Conservation (phyloP, 1,140 invertebrate species). For the Chironomus striatipennis region DNA sequence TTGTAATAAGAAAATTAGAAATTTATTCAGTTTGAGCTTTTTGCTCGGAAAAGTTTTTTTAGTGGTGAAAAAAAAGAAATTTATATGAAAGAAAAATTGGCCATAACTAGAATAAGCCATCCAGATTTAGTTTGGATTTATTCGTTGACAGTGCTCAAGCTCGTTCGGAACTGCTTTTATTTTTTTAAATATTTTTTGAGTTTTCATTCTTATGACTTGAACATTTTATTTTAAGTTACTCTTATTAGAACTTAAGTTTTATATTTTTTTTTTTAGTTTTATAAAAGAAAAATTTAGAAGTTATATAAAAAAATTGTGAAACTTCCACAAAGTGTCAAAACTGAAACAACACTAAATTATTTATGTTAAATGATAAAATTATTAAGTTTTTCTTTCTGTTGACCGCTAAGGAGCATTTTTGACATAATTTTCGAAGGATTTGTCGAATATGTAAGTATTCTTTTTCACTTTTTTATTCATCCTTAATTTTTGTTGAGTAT, state of each 20-base stretch:
- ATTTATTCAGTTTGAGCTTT: slow-evolving; percentile 21
- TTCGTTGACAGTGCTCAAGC: slow-evolving; percentile 12
- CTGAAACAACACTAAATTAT: neutral
- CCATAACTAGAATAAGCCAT: slow-evolving; percentile 7
- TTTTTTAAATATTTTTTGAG: neutral
- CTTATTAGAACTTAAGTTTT: neutral
- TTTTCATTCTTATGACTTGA: neutral
- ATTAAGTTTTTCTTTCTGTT: neutral
- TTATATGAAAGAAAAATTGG: slow-evolving; percentile 4
- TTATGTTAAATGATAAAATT: neutral
- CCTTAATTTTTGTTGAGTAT: too few species aligned
- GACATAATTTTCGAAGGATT: neutral
- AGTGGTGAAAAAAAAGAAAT: neutral
- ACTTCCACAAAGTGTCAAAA: slow-evolving; percentile 19
- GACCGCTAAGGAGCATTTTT: neutral
- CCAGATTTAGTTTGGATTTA: slow-evolving; percentile 23
- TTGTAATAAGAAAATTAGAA: slow-evolving; percentile 23
- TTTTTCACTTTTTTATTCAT: too few species aligned
- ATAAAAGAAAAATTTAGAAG: neutral
- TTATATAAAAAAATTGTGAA: neutral
- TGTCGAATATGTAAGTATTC: neutral
- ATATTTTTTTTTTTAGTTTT: neutral
- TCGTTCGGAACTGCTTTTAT: neutral
- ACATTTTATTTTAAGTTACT: neutral
- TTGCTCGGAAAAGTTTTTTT: slow-evolving; percentile 16